Evolutionary conservation across 2,888 invertebrate species (phyloP).

Genomic region (Melinaea marsaeus): DNA sequence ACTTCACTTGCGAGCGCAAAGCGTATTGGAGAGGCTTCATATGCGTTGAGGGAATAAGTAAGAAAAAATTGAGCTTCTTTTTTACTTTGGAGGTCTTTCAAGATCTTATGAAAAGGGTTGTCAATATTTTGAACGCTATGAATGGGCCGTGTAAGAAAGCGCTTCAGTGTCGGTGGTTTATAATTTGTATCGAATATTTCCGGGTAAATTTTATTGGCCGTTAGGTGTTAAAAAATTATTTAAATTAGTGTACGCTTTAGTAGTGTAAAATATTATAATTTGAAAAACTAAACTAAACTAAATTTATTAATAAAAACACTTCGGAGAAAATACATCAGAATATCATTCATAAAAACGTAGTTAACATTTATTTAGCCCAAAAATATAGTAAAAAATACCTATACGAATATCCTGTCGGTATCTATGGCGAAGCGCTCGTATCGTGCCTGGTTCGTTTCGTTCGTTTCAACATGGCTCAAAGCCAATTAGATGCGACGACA

Average conservation of each 20-base stretch:
- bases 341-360: too few relatives aligned
- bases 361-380: too few relatives aligned
- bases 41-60: conserved; percentile 66
- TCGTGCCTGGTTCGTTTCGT: conserved; percentile 55
- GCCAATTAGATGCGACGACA: conserved; percentile 73
- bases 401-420: conserved; percentile 29
- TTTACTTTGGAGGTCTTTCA: conserved; percentile 68
- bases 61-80: conserved; percentile 66
- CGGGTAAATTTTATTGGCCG: not conserved
- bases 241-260: too few relatives aligned
- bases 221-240: too few relatives aligned
- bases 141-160: conserved; percentile 64
- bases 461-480: conserved; percentile 70
- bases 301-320: not conserved
- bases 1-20: conserved; percentile 38
- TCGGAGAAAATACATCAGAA: not conserved
- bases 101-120: conserved; percentile 63
- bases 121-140: conserved; percentile 75
- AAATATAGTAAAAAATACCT: too few relatives aligned
- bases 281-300: too few relatives aligned
- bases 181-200: conserved; percentile 41
- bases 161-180: conserved; percentile 50
- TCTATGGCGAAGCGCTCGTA: conserved; percentile 44
- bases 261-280: too few relatives aligned
- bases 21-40: conserved; percentile 52